A percentile compares a stretch with the other conserved stretches of the same genome.
These are phyloP conservation scores for Coregonus clupeaformis DNA, from an alignment of 2,113 vertebrate genomes.

Conservation along the genomic window DNA sequence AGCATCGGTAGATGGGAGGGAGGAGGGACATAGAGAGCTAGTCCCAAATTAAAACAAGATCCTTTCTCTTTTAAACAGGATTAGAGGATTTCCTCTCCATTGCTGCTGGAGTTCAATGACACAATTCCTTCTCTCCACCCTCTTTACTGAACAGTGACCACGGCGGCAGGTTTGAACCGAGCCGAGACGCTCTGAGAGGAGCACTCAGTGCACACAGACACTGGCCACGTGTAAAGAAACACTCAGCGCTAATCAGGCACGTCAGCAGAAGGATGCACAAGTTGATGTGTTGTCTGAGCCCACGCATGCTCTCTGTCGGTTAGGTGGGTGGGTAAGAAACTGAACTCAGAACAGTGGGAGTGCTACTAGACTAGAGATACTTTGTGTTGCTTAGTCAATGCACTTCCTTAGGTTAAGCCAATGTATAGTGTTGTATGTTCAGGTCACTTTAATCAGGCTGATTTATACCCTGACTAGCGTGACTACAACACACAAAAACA, in stretches of 20 bases:
- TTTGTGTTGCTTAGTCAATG: not conserved
- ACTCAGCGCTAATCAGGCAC: conserved; percentile 10
- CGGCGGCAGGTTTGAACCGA: not conserved
- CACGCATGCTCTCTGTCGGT: conserved; percentile 3
- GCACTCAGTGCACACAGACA: conserved; percentile 4
- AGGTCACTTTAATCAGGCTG: no score
- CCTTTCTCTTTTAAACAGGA: conserved; percentile 54
- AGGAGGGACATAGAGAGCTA: conserved; percentile 13
- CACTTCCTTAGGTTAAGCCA: not conserved
- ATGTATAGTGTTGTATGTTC: no score
- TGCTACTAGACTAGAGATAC: not conserved
- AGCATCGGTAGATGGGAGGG: conserved; percentile 29
- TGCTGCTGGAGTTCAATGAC: conserved; percentile 40
- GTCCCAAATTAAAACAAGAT: conserved; percentile 58
- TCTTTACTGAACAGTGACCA: conserved; percentile 30
- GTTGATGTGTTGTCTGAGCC: conserved; percentile 35
- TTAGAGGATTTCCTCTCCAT: conserved; percentile 53
- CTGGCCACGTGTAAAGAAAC: conserved; percentile 5
- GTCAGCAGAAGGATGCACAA: conserved; percentile 27
- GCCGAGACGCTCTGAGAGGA: conserved; percentile 1
- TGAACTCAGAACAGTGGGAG: not conserved
- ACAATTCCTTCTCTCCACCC: conserved; percentile 22
- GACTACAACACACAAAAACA: conserved; percentile 46
- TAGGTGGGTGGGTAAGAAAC: not conserved
- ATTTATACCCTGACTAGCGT: conserved; percentile 2